phyloP scores from a whole-genome alignment of 1,140 invertebrate genomes.

The Rhysida immarginata region DNA sequence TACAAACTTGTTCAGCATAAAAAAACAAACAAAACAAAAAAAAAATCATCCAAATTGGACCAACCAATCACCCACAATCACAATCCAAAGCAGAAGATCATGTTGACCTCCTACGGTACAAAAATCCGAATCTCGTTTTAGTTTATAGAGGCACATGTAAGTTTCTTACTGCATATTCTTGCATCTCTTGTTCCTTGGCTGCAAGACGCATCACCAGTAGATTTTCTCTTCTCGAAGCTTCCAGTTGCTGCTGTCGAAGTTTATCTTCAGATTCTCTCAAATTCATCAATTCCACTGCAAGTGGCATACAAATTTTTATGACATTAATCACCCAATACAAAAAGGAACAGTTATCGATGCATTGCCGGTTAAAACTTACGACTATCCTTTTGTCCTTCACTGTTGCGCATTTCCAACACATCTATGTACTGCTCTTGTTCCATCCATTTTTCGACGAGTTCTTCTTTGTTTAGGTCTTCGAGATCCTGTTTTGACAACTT shows the following conservation, averaged over 20 bases:
- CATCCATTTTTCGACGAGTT: constrained; percentile 36
- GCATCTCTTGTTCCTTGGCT: constrained; percentile 89
- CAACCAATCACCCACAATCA: no score
- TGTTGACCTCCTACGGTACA: no score
- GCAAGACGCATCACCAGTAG: constrained; percentile 75
- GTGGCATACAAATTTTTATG: neutral
- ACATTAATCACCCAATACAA: neutral
- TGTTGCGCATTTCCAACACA: constrained; percentile 33
- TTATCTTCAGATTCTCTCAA: constrained; percentile 65
- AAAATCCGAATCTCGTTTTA: constrained; percentile 5
- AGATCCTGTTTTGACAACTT: no score
- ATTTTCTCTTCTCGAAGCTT: constrained; percentile 76
- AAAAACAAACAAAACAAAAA: no score
- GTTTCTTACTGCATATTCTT: constrained; percentile 74
- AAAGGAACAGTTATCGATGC: no score
- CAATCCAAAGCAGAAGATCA: no score
- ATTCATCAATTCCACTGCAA: constrained; percentile 53
- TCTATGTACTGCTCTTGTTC: constrained; percentile 39
- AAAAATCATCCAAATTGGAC: no score
- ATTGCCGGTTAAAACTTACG: constrained; percentile 22
- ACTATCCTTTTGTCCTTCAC: constrained; percentile 34
- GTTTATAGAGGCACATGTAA: no score
- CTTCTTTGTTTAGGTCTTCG: constrained; percentile 34
- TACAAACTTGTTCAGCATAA: no score
- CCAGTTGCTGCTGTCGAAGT: constrained; percentile 59